Evolutionary conservation across 2,113 vertebrate genomes (phyloP), one percentile per base, ranked within the genome.

Genomic region (Ia io): DNA sequence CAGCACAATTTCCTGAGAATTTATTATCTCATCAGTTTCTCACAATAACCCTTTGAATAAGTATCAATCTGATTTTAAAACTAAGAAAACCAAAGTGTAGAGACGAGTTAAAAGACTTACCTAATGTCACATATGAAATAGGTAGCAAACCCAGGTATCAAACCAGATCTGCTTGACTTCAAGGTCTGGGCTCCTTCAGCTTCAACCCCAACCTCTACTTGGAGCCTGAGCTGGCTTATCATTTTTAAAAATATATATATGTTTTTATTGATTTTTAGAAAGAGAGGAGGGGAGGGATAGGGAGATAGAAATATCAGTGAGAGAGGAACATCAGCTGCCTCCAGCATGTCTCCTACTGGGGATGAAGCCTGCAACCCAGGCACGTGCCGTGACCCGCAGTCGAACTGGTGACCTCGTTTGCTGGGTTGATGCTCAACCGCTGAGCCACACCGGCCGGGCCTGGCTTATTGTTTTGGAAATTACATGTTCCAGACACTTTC

Each of bases 61-160:
- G 2, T 25, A 69, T 78, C 3, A 1, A 3, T 70, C 10, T 59
- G 18, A 49, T 56, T 61, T 67, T 11, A 63, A 90, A 94, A 44
- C 28, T 6, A 10, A 90, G 23, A 83, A 49, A 32, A 65, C 1
- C 35, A 40, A 65, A 88, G 16, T 22, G 25, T 5, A 53, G 53
- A 87, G 32, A 44, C 28, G 8, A 18, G 9, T 13, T 35, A 32
- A 85, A 32, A 85, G 40, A 79, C 16, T n/a, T n/a, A 6, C 10
- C 7, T 28, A 37, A 53, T 35, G 4, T 16, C 4, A 0, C 25
- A 25, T 2, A 32, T 53, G 4, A 1, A 30, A 10, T 3, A 18
- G 23, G 30, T 40, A 69, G 85, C 5, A 69, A 70, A 70, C 35
- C 8, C 17, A 32, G 30, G 9, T 42, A 18, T 80, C 49, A 40